Evolutionary conservation across 2,113 vertebrate species (phyloP), one percentile per base, ranked within the genome.

Genomic region (Lepus timidus): DNA sequence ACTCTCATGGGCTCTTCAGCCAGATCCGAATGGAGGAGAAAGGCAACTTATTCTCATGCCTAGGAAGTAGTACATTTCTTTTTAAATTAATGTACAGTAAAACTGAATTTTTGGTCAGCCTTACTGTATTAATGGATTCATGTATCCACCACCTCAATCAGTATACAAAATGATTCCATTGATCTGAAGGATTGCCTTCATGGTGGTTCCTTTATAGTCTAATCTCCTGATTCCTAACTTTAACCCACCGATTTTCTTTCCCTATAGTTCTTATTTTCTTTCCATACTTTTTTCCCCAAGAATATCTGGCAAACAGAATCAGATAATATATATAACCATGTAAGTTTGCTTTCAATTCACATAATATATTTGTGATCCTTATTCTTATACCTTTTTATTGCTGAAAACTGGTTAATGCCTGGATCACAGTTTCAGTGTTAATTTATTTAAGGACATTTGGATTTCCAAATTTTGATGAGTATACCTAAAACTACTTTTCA

Each of bases 331-430:
- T 78, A 3, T 65, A 58, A 84, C 7, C 27, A 95, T 96, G 61
- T 80, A 62, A 96, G 19, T 71, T 16, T 86, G 75, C 17, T 92
- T 92, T 94, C 39, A 87, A 29, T 87, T 61, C 49, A 68, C 49
- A 67, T 93, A 55, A 86, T 95, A 90, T 79, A 71, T 91, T 61
- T 52, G 19, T 58, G 19, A 75, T 44, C 36, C 13, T 44, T 25
- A 23, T n/a, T 68, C 1, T 71, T 88, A 6, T 73, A 3, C 14
- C 62, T 87, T 92, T 92, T 73, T 76, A 27, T 76, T 95, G 67
- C n/a, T 85, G 36, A 84, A 9, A 75, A 36, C 5, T 90, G 51
- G 85, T 81, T 52, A 16, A 33, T 19, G 58, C 62, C 79, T 86
- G 6, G 33, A 67, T 88, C 27, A 31, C 29, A 61, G 31, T 91